phyloP scores from a whole-genome alignment of 2,113 vertebrate species.

The Talpa occidentalis region DNA sequence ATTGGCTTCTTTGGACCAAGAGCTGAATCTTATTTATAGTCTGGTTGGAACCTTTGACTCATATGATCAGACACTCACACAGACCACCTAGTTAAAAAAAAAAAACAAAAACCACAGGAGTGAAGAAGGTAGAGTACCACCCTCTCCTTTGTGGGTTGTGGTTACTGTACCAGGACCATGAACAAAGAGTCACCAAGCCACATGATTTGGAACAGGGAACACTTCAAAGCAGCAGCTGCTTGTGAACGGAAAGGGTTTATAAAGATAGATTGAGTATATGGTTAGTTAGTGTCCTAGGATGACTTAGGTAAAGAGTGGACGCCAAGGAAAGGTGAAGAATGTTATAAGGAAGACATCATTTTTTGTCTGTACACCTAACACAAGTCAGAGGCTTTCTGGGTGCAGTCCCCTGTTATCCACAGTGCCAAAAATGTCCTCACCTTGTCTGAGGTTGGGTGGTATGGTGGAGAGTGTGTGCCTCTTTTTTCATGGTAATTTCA shows the following conservation, averaged over 20 bases:
- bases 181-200: conserved; percentile 11
- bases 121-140: conserved; percentile 73
- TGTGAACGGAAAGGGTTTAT: conserved; percentile 4
- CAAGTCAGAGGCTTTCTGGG: neutral
- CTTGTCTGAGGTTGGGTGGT: neutral
- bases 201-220: neutral
- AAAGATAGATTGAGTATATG: neutral
- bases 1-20: conserved; percentile 81
- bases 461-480: neutral
- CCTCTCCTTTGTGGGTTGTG: conserved; percentile 61
- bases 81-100: conserved; percentile 69
- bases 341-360: neutral
- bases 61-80: conserved; percentile 77
- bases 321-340: neutral
- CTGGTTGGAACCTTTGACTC: conserved; percentile 83
- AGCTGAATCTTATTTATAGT: conserved; percentile 84
- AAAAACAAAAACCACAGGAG: neutral
- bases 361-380: neutral
- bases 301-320: conserved; percentile 29
- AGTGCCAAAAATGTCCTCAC: neutral
- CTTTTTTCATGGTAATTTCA: neutral
- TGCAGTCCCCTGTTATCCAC: neutral
- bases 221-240: conserved; percentile 43
- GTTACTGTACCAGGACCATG: conserved; percentile 49
- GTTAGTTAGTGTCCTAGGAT: conserved; percentile 56